A percentile compares a stretch with the other conserved stretches of the same genome.
Evolutionary conservation across 2,888 invertebrate genomes (phyloP).

Genomic region (Rugalucina vietnamica): DNA sequence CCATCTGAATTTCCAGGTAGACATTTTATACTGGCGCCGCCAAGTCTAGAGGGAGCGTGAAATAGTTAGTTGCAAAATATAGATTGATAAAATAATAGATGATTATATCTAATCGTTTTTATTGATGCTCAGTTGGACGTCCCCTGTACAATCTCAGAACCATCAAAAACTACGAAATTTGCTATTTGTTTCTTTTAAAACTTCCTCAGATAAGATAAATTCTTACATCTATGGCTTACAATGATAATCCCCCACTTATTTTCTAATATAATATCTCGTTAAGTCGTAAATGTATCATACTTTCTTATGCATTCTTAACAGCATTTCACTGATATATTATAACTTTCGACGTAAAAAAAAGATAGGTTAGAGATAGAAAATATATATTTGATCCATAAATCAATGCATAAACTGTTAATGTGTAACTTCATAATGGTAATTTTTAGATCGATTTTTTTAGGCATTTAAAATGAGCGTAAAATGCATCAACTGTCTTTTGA

Average conservation of each 20-base stretch:
- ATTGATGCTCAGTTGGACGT: neutral
- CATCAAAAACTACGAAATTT: constrained; percentile 12
- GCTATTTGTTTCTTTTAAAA: constrained; percentile 16
- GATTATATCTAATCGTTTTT: constrained; percentile 9
- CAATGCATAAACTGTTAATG: constrained; percentile 4
- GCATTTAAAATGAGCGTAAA: neutral
- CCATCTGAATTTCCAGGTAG: constrained; percentile 10
- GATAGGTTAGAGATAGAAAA: constrained; percentile 10
- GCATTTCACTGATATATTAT: constrained; percentile 14
- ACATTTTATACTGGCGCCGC: neutral
- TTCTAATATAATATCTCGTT: constrained; percentile 9
- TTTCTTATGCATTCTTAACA: constrained; percentile 13
- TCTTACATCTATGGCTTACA: neutral
- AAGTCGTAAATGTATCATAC: constrained; percentile 13
- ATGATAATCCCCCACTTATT: constrained; percentile 10
- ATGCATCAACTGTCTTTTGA: too few relatives aligned
- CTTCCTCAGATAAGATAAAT: constrained; percentile 11
- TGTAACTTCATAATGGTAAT: neutral
- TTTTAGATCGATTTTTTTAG: too few relatives aligned
- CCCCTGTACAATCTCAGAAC: constrained; percentile 5
- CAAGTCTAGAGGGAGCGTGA: constrained; percentile 1
- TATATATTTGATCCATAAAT: constrained; percentile 12
- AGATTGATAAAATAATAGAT: constrained; percentile 12
- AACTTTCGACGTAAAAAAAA: constrained; percentile 8
- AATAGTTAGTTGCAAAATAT: constrained; percentile 8